Evolutionary conservation across 2,888 invertebrate species (phyloP), one percentile per base, ranked within the genome.

Genomic region (Drosophila flavopinicola): DNA sequence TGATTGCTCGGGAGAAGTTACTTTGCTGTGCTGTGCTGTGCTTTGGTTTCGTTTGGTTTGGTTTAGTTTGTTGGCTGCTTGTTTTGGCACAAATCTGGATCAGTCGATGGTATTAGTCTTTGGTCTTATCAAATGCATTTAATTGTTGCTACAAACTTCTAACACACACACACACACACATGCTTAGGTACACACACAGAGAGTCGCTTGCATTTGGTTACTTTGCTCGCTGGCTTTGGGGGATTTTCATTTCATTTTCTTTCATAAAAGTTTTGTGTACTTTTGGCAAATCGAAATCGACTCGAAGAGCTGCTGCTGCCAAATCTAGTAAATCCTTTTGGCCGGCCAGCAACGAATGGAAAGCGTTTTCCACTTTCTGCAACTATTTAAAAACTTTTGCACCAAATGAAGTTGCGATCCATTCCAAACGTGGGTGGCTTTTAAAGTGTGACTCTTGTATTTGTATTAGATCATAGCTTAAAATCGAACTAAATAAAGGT

Each of bases 211-310:
- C 53, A 61, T 53, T 66, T 71, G 53, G 61, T 65, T 59, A 66
- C 56, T 66, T 69, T 57, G 30, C 29, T 52, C 25, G 37, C 38
- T 63, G 39, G 63, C 66, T 78, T 67, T 78, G 49, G 51, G 42
- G 64, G 75, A 75, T 69, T 80, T 86, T 79, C 79, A 83, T 85
- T 80, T 83, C 70, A 68, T 73, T 80, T 80, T 79, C 80, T 69
- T 82, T 84, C 65, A 70, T 65, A 66, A 84, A 80, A 86, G 56
- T 82, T 82, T 74, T 84, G 67, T 79, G 64, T 79, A 83, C 70
- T 83, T 79, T 76, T 56, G 56, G 54, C 73, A 80, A 86, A 86
- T 79, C 86, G 77, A 86, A 80, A 73, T 84, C 84, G 80, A 79
- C 48, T 56, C 72, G 39, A 61, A 33, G 44, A 60, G 51, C 53